Conservation (phyloP, 30 jellyfish, hydroid and myxozoan genomes). For the Hydractinia symbiolongicarpus region DNA sequence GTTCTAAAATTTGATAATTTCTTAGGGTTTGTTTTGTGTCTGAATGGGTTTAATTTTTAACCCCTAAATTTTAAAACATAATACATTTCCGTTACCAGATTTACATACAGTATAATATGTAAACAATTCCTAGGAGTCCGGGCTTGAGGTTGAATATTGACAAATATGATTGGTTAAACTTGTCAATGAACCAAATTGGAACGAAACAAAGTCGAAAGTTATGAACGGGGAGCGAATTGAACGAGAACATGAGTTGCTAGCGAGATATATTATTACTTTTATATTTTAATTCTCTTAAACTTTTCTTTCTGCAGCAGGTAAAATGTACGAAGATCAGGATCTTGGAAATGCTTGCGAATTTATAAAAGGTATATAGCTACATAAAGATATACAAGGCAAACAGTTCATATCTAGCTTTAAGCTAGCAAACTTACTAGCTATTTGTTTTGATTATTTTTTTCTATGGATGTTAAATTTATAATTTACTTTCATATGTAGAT, state of each 20-base stretch:
- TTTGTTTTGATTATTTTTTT: too few relatives aligned
- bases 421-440: too few relatives aligned
- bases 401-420: not conserved
- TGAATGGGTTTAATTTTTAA: too few relatives aligned
- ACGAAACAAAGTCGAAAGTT: constrained; percentile 18
- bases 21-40: too few relatives aligned
- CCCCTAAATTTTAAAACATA: too few relatives aligned
- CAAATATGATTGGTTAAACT: not conserved
- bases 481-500: constrained; percentile 25
- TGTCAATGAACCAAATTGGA: constrained; percentile 12
- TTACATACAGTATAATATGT: too few relatives aligned
- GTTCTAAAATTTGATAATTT: too few relatives aligned
- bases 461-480: too few relatives aligned
- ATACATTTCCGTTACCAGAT: too few relatives aligned
- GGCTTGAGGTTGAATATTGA: too few relatives aligned
- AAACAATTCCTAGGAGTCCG: too few relatives aligned
- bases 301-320: not conserved
- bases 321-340: constrained; percentile 66
- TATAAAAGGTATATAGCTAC: constrained; percentile 46
- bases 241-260: not conserved
- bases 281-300: not conserved
- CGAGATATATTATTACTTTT: constrained; percentile 9
- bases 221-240: not conserved
- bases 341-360: constrained; percentile 89
- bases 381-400: constrained; percentile 17